Evolutionary conservation across 2,797 vertebrate genomes (phyloP).

Genomic region (Dallia pectoralis): DNA sequence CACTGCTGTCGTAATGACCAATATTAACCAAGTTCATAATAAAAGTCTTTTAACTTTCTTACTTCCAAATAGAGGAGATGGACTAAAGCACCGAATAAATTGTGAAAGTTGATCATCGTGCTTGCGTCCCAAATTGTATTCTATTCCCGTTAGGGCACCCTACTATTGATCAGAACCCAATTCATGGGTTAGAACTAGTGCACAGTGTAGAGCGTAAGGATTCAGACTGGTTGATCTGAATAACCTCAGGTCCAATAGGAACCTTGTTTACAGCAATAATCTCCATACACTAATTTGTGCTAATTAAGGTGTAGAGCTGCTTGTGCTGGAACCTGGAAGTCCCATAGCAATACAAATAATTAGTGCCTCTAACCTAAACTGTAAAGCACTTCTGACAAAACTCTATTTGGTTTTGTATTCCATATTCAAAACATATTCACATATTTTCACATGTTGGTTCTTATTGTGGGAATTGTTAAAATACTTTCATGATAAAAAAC

Average conservation of each 20-base stretch:
- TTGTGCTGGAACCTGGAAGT: background rate
- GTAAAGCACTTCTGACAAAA: background rate
- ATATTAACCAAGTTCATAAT: conserved; percentile 42
- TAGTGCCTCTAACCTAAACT: background rate
- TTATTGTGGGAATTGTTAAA: no score
- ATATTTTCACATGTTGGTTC: no score
- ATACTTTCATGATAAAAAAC: no score
- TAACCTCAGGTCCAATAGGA: conserved; percentile 35
- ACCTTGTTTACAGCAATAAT: conserved; percentile 63
- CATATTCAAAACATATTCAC: no score
- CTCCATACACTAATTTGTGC: conserved; percentile 63
- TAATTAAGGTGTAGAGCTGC: conserved; percentile 49
- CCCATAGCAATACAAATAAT: background rate
- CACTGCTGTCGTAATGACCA: conserved; percentile 65
- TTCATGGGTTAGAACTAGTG: background rate
- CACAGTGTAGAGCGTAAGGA: background rate
- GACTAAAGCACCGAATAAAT: conserved; percentile 50
- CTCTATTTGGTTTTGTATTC: background rate
- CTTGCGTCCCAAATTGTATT: background rate
- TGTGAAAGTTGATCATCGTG: conserved; percentile 37
- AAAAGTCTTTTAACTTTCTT: conserved; percentile 71
- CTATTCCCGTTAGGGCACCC: background rate
- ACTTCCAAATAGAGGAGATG: conserved; percentile 53
- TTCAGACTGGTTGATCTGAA: background rate
- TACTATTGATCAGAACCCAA: background rate